Base-by-base conservation (phyloP, 2,888 invertebrate species). In the Metallyticus violacea region DNA sequence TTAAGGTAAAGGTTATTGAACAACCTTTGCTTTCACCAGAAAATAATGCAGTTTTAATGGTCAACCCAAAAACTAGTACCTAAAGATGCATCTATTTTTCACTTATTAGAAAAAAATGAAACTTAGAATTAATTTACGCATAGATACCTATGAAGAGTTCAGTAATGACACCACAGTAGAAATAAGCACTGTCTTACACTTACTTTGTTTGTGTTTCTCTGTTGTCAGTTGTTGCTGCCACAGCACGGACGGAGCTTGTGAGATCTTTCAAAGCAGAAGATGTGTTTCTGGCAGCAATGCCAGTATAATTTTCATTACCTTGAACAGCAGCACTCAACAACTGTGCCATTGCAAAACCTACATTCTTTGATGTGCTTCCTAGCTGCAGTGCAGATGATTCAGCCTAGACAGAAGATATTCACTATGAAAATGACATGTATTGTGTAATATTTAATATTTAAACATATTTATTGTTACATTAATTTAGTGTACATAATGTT, bases 241-340 rank as follows among this genome's bases (percentile, higher is more conserved):
- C 96, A 7, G 96, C 97, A 40, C 98, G 93, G 2, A 97, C 95
- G 6, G 96, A 95, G 82, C 94, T 93, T 7, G 95, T 94, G 89
- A 97, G 94, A 89, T 96, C 95, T 62, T 95, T 93, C 85, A 98
- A 92, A 6, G 95, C 94, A 88, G 95, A 93, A 0, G 97, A 97
- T 0, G 97, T 96, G 89, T 97, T 97, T 29, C 96, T 93, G 0
- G 97, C 97, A 1, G 97, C 97, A 88, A 95, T 95, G 4, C 96
- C 96, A 0, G 96, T 96, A 90, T 96, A 97, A 89, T 94, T 94
- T 87, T 96, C 94, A 91, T 97, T 97, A 5, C 95, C 95, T 91
- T 96, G 96, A 15, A 96, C 94, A 26, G 97, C 97, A 0, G 97
- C 97, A 25, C 97, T 97, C 85, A 98, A 93, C 86, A 99, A 92